A percentile compares a stretch with the other conserved stretches of the same genome.
Evolutionary conservation across 2,113 vertebrate species (phyloP).

Genomic region (Brienomyrus longianalis): DNA sequence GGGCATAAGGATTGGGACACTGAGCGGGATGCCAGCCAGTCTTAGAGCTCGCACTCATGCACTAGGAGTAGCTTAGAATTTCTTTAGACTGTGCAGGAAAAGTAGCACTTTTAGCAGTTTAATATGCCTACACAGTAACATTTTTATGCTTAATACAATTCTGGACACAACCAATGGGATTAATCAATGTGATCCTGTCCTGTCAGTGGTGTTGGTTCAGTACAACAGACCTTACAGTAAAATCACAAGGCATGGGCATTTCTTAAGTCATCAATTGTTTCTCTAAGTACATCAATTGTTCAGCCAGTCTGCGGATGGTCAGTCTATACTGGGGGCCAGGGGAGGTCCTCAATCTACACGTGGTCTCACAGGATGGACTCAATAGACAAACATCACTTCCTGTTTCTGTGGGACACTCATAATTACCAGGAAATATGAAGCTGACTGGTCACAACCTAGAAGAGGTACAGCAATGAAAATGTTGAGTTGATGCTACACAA

Average conservation of each 20-base stretch:
- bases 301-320: not conserved
- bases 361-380: not conserved
- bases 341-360: not conserved
- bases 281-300: not conserved
- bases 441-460: not conserved
- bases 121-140: not conserved
- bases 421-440: not conserved
- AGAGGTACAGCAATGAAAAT: not conserved
- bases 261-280: not conserved
- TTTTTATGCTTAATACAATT: not conserved
- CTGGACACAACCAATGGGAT: not conserved
- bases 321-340: not conserved
- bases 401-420: not conserved
- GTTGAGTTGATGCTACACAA: not conserved
- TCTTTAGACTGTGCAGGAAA: not conserved
- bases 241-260: not conserved
- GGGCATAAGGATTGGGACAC: not conserved
- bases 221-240: not conserved
- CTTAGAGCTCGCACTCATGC: not conserved
- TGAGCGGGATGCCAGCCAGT: not conserved
- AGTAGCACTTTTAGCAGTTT: not conserved
- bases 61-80: not conserved
- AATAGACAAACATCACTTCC: not conserved
- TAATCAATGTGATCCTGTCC: not conserved
- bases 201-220: not conserved